These are phyloP conservation scores for rat (Rattus norvegicus) DNA, from an alignment of 2,113 vertebrate genomes.

Conservation along the genomic window DNA sequence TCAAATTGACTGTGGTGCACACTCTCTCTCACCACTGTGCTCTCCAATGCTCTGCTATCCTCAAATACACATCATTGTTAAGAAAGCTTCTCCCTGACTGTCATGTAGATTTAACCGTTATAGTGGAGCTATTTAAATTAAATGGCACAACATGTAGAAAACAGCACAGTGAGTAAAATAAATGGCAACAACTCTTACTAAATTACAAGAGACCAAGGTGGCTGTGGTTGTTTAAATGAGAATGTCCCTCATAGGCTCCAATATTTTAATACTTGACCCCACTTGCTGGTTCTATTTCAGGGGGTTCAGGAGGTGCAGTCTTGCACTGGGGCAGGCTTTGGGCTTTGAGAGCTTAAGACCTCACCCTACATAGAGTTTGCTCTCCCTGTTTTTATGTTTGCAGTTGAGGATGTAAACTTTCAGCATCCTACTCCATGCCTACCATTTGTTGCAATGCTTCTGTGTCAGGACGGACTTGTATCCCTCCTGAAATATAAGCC, in stretches of 20 bases:
- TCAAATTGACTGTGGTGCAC: not conserved
- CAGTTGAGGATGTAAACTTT: not conserved
- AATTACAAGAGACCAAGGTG: not conserved
- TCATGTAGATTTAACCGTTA: not conserved
- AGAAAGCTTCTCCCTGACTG: not conserved
- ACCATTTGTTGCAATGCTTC: too few species aligned
- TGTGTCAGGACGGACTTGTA: not conserved
- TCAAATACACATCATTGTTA: not conserved
- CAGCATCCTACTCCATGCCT: not conserved
- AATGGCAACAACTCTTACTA: not conserved
- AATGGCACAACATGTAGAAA: conserved; percentile 10
- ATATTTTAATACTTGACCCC: not conserved
- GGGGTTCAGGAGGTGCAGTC: not conserved
- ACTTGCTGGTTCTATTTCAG: not conserved
- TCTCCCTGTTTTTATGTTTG: not conserved
- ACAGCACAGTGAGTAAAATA: not conserved
- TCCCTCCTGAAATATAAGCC: not conserved
- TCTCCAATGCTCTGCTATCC: too few species aligned
- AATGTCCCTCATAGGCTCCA: not conserved
- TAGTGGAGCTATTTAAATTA: not conserved
- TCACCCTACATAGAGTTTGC: not conserved
- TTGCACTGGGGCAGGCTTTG: not conserved
- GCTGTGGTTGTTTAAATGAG: not conserved
- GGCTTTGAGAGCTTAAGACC: not conserved
- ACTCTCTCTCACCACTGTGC: not conserved